Conservation (phyloP, 2,797 vertebrate genomes). For the Myotis planiceps region DNA sequence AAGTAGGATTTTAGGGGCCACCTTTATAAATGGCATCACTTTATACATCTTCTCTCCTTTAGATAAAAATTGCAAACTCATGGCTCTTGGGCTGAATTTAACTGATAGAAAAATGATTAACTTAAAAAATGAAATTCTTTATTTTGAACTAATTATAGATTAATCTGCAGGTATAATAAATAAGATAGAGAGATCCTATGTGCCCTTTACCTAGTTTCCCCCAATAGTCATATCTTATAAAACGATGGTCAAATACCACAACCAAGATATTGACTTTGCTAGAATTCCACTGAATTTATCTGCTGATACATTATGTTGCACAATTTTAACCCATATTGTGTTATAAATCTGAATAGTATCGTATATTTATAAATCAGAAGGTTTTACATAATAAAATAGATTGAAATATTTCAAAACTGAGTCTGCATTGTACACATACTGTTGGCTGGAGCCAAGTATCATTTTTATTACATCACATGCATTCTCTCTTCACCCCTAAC, state of each 20-base stretch:
- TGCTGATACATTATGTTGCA: not conserved
- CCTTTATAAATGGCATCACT: not conserved
- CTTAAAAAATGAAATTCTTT: not conserved
- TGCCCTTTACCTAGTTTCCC: not conserved
- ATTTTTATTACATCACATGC: not conserved
- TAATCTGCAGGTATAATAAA: not conserved
- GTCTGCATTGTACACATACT: not conserved
- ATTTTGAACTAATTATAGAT: not conserved
- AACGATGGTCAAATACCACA: not conserved
- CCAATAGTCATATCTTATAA: not conserved
- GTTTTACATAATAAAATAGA: not conserved
- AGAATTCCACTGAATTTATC: not conserved
- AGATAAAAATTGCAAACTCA: not conserved
- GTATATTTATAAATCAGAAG: not conserved
- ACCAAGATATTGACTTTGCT: not conserved
- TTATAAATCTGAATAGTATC: not conserved
- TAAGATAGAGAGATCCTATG: not conserved
- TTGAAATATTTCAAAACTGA: not conserved
- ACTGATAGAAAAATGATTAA: not conserved
- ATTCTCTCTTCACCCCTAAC: not conserved
- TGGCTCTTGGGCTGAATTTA: not conserved
- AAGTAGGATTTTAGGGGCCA: not conserved
- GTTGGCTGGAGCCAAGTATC: not conserved
- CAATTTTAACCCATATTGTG: not conserved
- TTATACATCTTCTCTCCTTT: not conserved